A percentile compares a stretch with the other conserved stretches of the same genome.
These are phyloP conservation scores for Psilanteris sp. DNA, from an alignment of 1,140 invertebrate species.

Conservation along the genomic window DNA sequence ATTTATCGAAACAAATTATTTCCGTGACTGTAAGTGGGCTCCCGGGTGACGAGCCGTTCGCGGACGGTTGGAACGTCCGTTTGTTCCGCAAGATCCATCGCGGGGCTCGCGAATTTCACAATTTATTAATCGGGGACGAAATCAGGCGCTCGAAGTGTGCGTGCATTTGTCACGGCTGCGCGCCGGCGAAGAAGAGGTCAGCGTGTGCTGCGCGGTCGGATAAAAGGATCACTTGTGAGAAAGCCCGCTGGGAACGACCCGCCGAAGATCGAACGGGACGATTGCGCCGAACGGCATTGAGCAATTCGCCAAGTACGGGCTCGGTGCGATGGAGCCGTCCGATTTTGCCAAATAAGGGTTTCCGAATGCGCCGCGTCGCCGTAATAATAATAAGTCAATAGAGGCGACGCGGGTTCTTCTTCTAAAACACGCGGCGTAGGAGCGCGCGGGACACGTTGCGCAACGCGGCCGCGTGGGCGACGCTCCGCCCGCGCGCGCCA, in stretches of 20 bases:
- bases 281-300: conserved; percentile 67
- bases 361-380: conserved; percentile 66
- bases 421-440: conserved; percentile 24
- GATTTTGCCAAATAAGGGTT: conserved; percentile 77
- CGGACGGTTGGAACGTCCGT: too few relatives aligned
- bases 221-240: conserved; percentile 34
- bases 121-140: too few relatives aligned
- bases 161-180: conserved; percentile 29
- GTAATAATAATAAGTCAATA: conserved; percentile 72
- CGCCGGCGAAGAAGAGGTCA: conserved; percentile 20
- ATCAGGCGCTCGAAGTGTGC: conserved; percentile 15
- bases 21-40: too few relatives aligned
- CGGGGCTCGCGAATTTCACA: too few relatives aligned
- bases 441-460: conserved; percentile 1
- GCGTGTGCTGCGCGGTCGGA: conserved; percentile 5
- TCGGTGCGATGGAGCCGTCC: conserved; percentile 71
- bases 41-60: too few relatives aligned
- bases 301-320: conserved; percentile 75
- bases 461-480: conserved; percentile 6
- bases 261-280: conserved; percentile 50
- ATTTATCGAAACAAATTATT: too few relatives aligned
- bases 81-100: too few relatives aligned
- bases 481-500: neutral
- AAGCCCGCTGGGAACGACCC: conserved; percentile 28
- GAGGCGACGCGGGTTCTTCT: conserved; percentile 1